These are phyloP conservation scores for Scarus forsteni DNA, from an alignment of 2,797 vertebrate genomes.

Conservation along the genomic window DNA sequence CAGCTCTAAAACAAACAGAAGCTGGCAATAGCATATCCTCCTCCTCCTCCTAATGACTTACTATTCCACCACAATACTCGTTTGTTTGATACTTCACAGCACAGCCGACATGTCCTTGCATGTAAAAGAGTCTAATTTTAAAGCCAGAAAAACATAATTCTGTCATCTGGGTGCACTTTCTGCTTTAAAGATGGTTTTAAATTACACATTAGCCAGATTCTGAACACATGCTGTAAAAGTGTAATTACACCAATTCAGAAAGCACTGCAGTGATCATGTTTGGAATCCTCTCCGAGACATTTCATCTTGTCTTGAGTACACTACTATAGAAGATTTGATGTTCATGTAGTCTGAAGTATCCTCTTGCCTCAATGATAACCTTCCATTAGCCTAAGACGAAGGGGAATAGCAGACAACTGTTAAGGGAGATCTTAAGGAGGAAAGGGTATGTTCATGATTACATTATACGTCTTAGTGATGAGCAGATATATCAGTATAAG, in stretches of 20 bases:
- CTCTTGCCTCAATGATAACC: neutral
- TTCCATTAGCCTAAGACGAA: neutral
- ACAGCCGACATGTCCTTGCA: too few relatives aligned
- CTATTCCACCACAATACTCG: too few relatives aligned
- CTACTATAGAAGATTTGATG: neutral
- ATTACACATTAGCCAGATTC: constrained; percentile 14
- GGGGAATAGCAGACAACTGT: neutral
- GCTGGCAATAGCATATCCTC: too few relatives aligned
- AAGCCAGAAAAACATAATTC: constrained; percentile 1
- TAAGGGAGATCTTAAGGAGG: neutral
- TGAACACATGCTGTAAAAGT: neutral
- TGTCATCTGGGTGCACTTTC: neutral
- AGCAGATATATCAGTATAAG: neutral
- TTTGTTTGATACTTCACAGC: too few relatives aligned
- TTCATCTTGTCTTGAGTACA: constrained; percentile 6
- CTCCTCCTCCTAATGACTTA: too few relatives aligned
- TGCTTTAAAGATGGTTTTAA: constrained; percentile 23
- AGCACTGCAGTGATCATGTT: constrained; percentile 18
- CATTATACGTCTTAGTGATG: neutral
- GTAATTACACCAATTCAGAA: neutral
- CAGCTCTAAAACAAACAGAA: too few relatives aligned
- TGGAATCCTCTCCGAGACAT: constrained; percentile 23
- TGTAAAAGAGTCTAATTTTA: too few relatives aligned
- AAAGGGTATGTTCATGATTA: neutral
- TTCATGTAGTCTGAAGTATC: constrained; percentile 1